Percentiles rank a stretch among this genome's conserved stretches.
Evolutionary conservation across 2,797 vertebrate genomes (phyloP).

Genomic region (Stomatorhinus walkeri): DNA sequence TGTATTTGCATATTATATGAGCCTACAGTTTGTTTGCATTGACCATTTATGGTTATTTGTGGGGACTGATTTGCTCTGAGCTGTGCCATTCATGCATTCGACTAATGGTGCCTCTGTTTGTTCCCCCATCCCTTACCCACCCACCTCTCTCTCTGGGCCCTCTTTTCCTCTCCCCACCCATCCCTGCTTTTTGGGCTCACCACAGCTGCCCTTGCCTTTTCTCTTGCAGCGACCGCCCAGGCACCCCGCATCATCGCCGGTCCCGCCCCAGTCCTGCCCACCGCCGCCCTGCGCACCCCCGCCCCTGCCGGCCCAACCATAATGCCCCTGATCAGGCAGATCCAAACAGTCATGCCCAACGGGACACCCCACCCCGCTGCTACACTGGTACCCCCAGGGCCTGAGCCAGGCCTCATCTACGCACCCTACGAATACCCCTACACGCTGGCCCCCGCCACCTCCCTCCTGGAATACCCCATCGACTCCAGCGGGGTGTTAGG

Average conservation of each 20-base stretch:
- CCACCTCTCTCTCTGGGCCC: neutral
- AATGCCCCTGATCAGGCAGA: conserved; percentile 92
- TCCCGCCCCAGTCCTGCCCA: conserved; percentile 72
- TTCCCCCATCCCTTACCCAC: conserved; percentile 28
- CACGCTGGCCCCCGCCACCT: conserved; percentile 77
- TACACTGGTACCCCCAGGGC: conserved; percentile 71
- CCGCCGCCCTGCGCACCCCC: conserved; percentile 72
- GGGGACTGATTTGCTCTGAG: conserved; percentile 57
- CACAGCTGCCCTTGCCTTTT: conserved; percentile 91
- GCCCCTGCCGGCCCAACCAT: conserved; percentile 81
- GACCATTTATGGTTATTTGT: neutral
- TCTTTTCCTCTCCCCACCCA: conserved; percentile 49
- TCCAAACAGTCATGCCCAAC: conserved; percentile 88
- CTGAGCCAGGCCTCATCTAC: conserved; percentile 77
- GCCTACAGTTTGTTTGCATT: neutral
- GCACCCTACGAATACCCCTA: conserved; percentile 86
- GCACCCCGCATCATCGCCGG: conserved; percentile 81
- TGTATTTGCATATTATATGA: neutral
- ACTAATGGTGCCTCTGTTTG: conserved; percentile 66
- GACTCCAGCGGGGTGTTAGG: conserved; percentile 85
- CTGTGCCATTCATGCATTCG: conserved; percentile 64
- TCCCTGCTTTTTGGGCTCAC: conserved; percentile 72
- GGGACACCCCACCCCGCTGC: conserved; percentile 77
- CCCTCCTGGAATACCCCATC: conserved; percentile 88
- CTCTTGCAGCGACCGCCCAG: conserved; percentile 87